Percentiles rank a stretch among this genome's conserved stretches.
These are phyloP conservation scores for Anticlea derivata DNA, from an alignment of 2,888 invertebrate species.

Conservation along the genomic window DNA sequence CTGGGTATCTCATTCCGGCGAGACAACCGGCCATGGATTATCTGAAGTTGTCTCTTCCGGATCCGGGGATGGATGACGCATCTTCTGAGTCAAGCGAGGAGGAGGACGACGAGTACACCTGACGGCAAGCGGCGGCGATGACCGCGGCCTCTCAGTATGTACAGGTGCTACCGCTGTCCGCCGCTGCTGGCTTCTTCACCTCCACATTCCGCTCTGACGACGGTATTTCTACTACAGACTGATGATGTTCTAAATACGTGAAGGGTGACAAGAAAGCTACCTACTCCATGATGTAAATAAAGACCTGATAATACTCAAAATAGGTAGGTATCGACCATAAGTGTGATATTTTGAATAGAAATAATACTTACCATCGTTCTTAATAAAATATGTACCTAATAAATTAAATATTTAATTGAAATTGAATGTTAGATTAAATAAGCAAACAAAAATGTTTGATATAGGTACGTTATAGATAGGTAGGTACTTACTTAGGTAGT, in stretches of 20 bases:
- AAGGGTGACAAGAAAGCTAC: neutral
- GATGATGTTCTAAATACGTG: conserved; percentile 49
- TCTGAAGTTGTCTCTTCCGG: conserved; percentile 79
- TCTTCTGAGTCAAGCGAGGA: conserved; percentile 66
- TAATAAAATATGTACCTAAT: conserved; percentile 25
- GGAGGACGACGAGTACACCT: conserved; percentile 72
- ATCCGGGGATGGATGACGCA: conserved; percentile 60
- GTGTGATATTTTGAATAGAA: conserved; percentile 55
- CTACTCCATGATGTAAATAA: conserved; percentile 10
- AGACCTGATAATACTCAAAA: conserved; percentile 29
- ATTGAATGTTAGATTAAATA: too few species aligned
- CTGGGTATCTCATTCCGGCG: conserved; percentile 87
- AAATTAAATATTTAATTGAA: conserved; percentile 16
- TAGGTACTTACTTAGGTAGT: too few species aligned
- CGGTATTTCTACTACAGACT: conserved; percentile 43
- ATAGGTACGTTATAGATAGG: too few species aligned
- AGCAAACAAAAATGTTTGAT: too few species aligned
- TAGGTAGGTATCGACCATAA: conserved; percentile 39
- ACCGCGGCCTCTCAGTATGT: conserved; percentile 58
- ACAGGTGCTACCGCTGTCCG: conserved; percentile 56
- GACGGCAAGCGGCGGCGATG: conserved; percentile 50
- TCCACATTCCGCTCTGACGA: conserved; percentile 60
- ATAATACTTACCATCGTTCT: neutral
- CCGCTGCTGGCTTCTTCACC: conserved; percentile 42
- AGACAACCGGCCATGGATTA: conserved; percentile 81